Evolutionary conservation across 1,140 invertebrate genomes (phyloP).

Genomic region (Lasaia peninsularis): DNA sequence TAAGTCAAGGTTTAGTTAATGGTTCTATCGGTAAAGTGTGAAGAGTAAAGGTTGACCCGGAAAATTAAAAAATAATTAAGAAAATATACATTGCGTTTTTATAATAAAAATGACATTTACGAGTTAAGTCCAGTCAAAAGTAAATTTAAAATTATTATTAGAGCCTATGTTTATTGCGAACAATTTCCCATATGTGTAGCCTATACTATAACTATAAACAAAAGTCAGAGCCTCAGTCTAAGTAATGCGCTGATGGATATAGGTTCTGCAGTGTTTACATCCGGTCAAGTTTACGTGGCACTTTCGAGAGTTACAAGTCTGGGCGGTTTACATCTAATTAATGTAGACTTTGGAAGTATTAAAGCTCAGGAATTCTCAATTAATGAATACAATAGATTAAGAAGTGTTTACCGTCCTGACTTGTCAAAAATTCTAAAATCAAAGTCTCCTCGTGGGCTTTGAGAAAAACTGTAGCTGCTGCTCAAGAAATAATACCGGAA

Average conservation of each 20-base stretch:
- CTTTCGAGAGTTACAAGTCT: constrained; percentile 16
- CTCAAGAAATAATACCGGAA: no score
- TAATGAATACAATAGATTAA: constrained; percentile 16
- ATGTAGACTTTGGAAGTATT: constrained; percentile 18
- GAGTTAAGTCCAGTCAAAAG: constrained; percentile 14
- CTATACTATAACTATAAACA: constrained; percentile 16
- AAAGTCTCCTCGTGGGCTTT: no score
- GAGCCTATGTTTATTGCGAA: constrained; percentile 18
- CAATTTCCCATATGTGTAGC: constrained; percentile 20
- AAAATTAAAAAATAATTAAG: constrained; percentile 18
- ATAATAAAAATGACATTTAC: constrained; percentile 15
- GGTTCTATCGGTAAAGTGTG: constrained; percentile 24
- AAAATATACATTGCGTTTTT: constrained; percentile 20
- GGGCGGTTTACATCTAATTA: constrained; percentile 14
- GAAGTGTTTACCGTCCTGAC: constrained; percentile 17
- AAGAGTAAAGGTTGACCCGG: constrained; percentile 17
- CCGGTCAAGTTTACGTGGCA: no score
- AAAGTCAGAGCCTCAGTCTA: constrained; percentile 5
- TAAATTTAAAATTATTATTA: constrained; percentile 25
- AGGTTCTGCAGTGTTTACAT: no score
- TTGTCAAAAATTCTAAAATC: background rate
- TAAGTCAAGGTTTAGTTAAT: constrained; percentile 30
- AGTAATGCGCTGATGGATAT: no score
- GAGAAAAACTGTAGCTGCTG: no score
- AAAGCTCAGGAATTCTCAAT: constrained; percentile 18